Evolutionary conservation across 2,888 invertebrate genomes (phyloP), one percentile per base, ranked within the genome.

Genomic region (Anarsia innoxiella): DNA sequence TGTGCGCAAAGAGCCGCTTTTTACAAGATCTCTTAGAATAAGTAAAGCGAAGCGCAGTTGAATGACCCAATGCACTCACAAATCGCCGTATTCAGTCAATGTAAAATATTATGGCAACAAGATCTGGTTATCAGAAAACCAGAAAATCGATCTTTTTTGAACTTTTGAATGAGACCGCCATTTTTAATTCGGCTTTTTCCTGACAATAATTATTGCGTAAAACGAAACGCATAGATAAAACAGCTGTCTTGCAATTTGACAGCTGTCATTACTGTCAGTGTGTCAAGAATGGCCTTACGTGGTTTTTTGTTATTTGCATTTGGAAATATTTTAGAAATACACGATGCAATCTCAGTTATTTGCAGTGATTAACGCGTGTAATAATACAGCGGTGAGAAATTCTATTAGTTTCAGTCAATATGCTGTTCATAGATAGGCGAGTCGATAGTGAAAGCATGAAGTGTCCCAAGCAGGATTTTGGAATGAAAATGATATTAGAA

Each of bases 371-470:
- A 49, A 49, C 39, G 45, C 47, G 39, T 50, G 60, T 53, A 64
- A 61, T 65, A 61, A 63, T 66, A 67, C 65, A 49, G 48, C 49
- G 37, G 53, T 49, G 47, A 59, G 53, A 57, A 53, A 58, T 56
- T 53, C 43, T 33, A 46, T 50, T 47, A 48, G 56, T 44, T 47
- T 40, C 40, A 55, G 49, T 46, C 60, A 63, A 41, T 51, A 84
- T 84, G 83, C 68, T 82, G 59, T 68, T 77, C 49, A 65, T 79
- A 78, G 76, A 72, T 74, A 80, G 71, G 42, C 46, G 62, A 23
- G 53, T 51, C 16, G 56, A 68, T 51, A 45, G 59, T 29, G 66
- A 72, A 62, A 70, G 56, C 38, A 83, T 80, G 80, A 69, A 73
- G 66, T 68, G 63, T 45, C n/a, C 35, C 3, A 65, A 63, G 45